Base-by-base conservation (phyloP, 2,113 vertebrate species). In the Argyrosomus japonicus region DNA sequence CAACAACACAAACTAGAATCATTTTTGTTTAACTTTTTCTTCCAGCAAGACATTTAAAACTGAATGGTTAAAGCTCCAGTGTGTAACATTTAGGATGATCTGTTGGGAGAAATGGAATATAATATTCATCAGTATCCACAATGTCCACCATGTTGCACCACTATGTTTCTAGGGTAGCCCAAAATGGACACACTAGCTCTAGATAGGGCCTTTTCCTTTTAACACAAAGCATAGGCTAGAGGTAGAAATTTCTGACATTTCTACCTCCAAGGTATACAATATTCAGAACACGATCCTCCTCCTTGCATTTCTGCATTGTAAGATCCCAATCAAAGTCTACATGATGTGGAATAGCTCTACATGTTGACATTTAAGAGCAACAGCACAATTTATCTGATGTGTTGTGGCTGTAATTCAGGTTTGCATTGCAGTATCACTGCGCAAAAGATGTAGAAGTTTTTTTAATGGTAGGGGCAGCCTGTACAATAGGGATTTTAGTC, bases 331-430 rank as follows among this genome's bases (percentile, higher is more conserved):
- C 40, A 73, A 5, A 50, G 18, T 69, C 40, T 10, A 65, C 4
- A 53, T 75, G n/a, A 65, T 72, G 17, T 58, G 27, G 68, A 72
- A 63, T 51, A 60, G 13, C 64, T 69, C 13, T 23, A 75, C 75
- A 56, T 65, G 68, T 81, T 83, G 86, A 83, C 72, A 75, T 81
- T 86, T 69, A 73, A 32, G 19, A 63, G 71, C 56, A 87, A 83
- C 19, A 29, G 48, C n/a, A 50, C 13, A 53, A 25, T 82, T 68
- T 63, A 77, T 83, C 61, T 81, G 29, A 81, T 60, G 68, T 69
- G 47, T 51, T 21, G 27, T 43, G 14, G 17, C 14, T 56, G 14
- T 12, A 13, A 19, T 25, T 48, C 7, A 25, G 62, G 29, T 21
- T 27, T 51, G 11, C 4, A 23, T 19, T 58, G 9, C 61, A 68